Evolutionary conservation across 2,113 vertebrate species (phyloP).

Genomic region (Bubo scandiacus): DNA sequence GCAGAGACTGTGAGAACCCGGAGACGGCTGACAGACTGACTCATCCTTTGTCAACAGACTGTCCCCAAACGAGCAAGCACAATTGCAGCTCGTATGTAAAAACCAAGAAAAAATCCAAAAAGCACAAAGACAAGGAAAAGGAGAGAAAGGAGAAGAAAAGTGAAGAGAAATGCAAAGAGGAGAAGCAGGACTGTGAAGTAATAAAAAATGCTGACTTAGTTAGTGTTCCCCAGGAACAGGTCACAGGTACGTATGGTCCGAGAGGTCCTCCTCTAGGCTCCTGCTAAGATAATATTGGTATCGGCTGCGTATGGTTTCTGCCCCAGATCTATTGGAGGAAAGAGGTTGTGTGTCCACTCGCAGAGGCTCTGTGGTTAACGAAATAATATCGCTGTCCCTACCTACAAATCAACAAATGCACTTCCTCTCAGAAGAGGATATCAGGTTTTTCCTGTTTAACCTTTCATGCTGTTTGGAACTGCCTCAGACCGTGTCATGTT

Average conservation of each 20-base stretch:
- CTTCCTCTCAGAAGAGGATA: neutral
- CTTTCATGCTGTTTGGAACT: neutral
- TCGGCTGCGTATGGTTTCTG: neutral
- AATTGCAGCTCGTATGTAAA: constrained; percentile 75
- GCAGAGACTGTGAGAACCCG: constrained; percentile 82
- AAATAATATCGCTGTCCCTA: neutral
- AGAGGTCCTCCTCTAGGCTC: neutral
- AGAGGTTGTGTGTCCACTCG: neutral
- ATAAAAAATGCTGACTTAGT: constrained; percentile 65
- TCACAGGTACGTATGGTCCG: constrained; percentile 72
- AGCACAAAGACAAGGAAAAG: constrained; percentile 94
- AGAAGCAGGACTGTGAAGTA: constrained; percentile 68
- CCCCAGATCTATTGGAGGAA: neutral
- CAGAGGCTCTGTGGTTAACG: neutral
- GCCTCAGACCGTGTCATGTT: neutral
- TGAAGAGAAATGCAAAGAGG: constrained; percentile 69
- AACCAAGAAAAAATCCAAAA: constrained; percentile 91
- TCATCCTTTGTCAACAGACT: constrained; percentile 69
- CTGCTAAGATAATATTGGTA: neutral
- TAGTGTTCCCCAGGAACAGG: constrained; percentile 72
- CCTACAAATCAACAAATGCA: neutral
- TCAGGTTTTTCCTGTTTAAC: constrained; percentile 46
- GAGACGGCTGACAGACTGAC: constrained; percentile 76
- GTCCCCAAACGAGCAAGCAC: constrained; percentile 57
- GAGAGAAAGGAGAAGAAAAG: constrained; percentile 82